Evolutionary conservation across 2,888 invertebrate genomes (phyloP).

Genomic region (Arrhopalites spinosus): DNA sequence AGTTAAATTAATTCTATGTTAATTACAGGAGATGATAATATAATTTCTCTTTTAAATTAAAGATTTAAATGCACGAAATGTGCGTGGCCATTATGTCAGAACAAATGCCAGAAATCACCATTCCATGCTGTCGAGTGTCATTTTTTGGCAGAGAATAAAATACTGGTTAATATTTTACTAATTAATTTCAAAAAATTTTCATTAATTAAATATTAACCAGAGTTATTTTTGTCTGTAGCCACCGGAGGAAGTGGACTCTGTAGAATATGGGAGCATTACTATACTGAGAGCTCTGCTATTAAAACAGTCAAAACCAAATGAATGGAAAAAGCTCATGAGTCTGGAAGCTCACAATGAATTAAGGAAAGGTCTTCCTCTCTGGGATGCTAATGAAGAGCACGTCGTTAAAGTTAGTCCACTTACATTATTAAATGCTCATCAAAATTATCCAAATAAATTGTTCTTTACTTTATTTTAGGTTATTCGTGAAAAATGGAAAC

Average conservation of each 20-base stretch:
- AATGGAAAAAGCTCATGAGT: constrained; percentile 64
- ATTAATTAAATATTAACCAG: too few relatives aligned
- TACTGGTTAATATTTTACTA: constrained; percentile 39
- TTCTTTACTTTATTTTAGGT: constrained; percentile 39
- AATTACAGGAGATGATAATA: too few relatives aligned
- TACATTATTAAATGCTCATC: too few relatives aligned
- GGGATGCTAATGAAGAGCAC: constrained; percentile 69
- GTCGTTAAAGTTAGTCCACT: constrained; percentile 68
- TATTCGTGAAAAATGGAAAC: constrained; percentile 66
- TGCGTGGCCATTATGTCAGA: constrained; percentile 57
- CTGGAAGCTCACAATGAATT: constrained; percentile 74
- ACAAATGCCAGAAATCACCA: constrained; percentile 54
- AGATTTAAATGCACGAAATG: constrained; percentile 52
- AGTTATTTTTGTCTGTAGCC: too few relatives aligned
- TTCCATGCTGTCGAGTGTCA: constrained; percentile 54
- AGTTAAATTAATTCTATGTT: too few relatives aligned
- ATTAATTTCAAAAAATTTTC: too few relatives aligned
- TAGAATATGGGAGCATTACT: constrained; percentile 48
- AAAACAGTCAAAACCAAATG: constrained; percentile 45
- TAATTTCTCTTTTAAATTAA: too few relatives aligned
- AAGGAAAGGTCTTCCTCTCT: constrained; percentile 67
- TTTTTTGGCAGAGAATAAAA: constrained; percentile 49
- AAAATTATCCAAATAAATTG: constrained; percentile 57
- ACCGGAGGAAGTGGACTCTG: constrained; percentile 30
- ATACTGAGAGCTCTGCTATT: constrained; percentile 53